Base-by-base conservation (phyloP, 2,797 vertebrate species). In the Sebastolobus alascanus region DNA sequence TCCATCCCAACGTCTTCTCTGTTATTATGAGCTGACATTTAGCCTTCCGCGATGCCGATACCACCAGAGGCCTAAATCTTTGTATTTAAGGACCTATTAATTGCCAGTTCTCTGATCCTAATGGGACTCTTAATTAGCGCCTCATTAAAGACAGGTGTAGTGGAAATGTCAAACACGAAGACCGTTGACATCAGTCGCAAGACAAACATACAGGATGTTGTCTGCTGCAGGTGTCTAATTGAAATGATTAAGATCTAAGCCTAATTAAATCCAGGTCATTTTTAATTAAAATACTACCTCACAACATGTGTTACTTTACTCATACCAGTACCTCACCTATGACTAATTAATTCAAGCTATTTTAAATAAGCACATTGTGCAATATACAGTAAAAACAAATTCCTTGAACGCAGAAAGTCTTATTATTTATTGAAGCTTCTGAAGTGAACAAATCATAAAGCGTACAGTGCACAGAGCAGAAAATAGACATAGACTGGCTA, bases 111-210 rank as follows among this genome's bases (percentile, higher is more conserved):
- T 80, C 33, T 73, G 58, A 86, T 87, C 74, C 77, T 80, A 77
- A 84, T 68, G 83, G 80, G 79, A 76, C 59, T 73, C 35, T 86
- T 88, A 86, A 90, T 90, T 90, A 89, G 38, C 37, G 46, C 20
- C 87, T 90, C 52, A 79, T 89, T 93, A 83, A 77, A 88, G 83
- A 68, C 76, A 85, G 81, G 78, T 66, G 68, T 77, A 54, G 40
- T 73, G 69, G 65, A 89, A 88, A 90, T 90, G 90, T 92, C 83
- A 90, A 64, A 72, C 61, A 58, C 14, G 25, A 69, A 77, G 70
- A 79, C 60, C 20, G 71, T 76, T 72, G 71, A 75, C 79, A 76
- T 75, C 72, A 54, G 73, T 76, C 80, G 83, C 68, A 67, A 82
- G 64, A 84, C 79, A 89, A 89, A 88, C 69, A 83, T 71, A 54